Evolutionary conservation across 2,113 vertebrate species (phyloP).

Genomic region (Peromyscus leucopus): DNA sequence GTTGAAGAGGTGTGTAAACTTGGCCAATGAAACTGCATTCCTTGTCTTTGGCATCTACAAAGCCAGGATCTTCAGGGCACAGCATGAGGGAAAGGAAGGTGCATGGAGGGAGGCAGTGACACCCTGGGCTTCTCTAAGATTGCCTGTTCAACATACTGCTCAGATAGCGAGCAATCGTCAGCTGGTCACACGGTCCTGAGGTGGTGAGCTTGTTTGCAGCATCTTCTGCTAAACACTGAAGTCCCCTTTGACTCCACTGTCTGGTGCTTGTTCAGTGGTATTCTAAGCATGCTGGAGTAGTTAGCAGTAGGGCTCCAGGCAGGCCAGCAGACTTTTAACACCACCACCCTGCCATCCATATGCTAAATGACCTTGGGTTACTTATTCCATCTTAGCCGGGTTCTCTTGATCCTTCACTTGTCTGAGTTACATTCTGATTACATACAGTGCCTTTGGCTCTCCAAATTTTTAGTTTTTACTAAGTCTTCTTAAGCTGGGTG

Average conservation of each 20-base stretch:
- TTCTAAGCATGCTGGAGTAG: not conserved
- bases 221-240: not conserved
- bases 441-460: not conserved
- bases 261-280: not conserved
- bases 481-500: not conserved
- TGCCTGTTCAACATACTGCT: not conserved
- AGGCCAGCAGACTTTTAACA: not conserved
- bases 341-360: not conserved
- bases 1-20: not conserved
- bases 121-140: not conserved
- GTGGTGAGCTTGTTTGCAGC: not conserved
- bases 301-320: not conserved
- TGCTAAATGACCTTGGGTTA: not conserved
- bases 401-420: not conserved
- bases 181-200: not conserved
- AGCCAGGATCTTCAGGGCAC: not conserved
- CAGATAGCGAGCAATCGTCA: not conserved
- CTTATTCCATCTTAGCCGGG: not conserved
- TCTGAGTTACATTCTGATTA: not conserved
- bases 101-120: not conserved
- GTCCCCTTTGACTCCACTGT: not conserved
- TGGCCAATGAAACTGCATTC: not conserved
- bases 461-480: not conserved
- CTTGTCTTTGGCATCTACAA: not conserved
- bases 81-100: not conserved